Evolutionary conservation across 2,797 vertebrate species (phyloP).

Genomic region (Darevskia mixta): DNA sequence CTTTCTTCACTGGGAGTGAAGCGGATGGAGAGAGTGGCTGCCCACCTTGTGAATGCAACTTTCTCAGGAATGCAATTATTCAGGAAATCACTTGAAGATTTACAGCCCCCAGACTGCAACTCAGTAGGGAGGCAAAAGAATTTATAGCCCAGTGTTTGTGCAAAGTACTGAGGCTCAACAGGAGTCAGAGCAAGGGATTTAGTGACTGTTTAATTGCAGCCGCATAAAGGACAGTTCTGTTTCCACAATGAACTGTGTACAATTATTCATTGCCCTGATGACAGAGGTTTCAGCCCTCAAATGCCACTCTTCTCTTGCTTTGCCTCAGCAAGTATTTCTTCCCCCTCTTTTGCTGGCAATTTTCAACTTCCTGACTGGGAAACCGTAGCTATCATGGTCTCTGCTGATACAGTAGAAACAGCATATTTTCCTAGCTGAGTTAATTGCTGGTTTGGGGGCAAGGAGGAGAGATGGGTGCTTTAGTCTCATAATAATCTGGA

Average conservation of each 20-base stretch:
- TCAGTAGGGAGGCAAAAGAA: conserved; percentile 18
- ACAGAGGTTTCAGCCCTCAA: conserved; percentile 14
- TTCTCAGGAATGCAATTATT: conserved; percentile 29
- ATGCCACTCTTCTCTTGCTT: background rate
- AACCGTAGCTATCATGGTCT: background rate
- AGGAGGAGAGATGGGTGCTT: too few relatives aligned
- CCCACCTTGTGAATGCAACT: background rate
- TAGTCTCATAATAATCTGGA: background rate
- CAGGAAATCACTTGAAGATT: conserved; percentile 40
- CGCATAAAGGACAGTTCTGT: conserved; percentile 7
- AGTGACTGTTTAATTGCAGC: background rate
- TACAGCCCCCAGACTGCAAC: conserved; percentile 13
- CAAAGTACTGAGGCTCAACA: background rate
- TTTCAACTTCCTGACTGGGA: background rate
- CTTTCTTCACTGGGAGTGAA: background rate
- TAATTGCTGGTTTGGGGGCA: background rate
- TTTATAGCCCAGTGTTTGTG: conserved; percentile 32
- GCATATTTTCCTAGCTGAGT: background rate
- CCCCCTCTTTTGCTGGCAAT: background rate
- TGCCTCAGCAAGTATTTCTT: conserved; percentile 1
- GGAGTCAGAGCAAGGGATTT: conserved; percentile 12
- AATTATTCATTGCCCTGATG: conserved; percentile 15
- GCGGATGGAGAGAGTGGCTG: background rate
- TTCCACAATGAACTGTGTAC: background rate
- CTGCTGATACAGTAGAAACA: background rate